Percentiles rank a stretch among this genome's conserved stretches.
Conservation (phyloP, 2,113 vertebrate genomes). For the Vulpes lagopus region DNA sequence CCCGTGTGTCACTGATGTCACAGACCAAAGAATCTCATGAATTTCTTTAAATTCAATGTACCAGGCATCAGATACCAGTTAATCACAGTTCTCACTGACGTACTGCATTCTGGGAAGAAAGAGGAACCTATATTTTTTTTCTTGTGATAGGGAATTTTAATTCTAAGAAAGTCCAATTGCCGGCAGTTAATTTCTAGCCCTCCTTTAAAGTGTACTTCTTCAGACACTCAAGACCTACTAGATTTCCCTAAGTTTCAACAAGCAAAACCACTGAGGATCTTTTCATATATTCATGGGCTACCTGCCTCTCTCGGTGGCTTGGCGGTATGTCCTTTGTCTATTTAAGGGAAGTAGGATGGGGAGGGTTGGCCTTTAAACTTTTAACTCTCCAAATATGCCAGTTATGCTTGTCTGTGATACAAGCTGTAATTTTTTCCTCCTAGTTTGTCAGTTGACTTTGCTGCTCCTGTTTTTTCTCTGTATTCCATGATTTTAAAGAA, state of each 20-base stretch:
- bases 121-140: neutral
- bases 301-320: neutral
- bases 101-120: neutral
- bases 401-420: neutral
- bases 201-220: constrained; percentile 13
- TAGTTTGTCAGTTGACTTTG: neutral
- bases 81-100: neutral
- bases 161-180: neutral
- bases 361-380: neutral
- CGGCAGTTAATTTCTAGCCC: neutral
- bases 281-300: neutral
- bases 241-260: neutral
- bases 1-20: neutral
- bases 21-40: neutral
- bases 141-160: neutral
- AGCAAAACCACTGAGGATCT: neutral
- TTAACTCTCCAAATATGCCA: neutral
- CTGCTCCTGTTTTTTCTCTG: neutral
- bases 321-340: neutral
- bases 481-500: constrained; percentile 5
- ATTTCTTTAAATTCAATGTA: neutral
- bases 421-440: neutral
- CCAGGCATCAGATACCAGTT: neutral
- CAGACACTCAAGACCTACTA: neutral
- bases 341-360: rapidly evolving